Conservation (phyloP, 2,797 vertebrate species). For the Molossus molossus region DNA sequence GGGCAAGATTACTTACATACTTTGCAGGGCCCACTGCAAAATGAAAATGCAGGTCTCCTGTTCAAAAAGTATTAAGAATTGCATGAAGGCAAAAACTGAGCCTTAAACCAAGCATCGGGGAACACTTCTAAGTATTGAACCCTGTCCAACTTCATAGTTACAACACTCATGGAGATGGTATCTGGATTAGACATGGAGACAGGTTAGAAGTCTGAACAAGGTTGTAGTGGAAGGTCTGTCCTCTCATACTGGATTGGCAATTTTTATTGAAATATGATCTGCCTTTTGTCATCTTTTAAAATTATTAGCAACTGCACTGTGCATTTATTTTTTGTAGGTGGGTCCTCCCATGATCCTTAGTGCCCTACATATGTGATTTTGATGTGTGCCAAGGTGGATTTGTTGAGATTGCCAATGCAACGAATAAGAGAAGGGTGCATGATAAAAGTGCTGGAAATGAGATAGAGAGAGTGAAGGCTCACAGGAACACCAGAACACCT, state of each 20-base stretch:
- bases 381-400: background rate
- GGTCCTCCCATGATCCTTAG: background rate
- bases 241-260: background rate
- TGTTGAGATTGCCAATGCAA: background rate
- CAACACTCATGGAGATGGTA: background rate
- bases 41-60: background rate
- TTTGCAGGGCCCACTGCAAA: background rate
- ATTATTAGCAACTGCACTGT: background rate
- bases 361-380: background rate
- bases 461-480: background rate
- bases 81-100: background rate
- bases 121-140: background rate
- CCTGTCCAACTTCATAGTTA: background rate
- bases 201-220: background rate
- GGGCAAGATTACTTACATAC: background rate
- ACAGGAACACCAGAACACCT: background rate
- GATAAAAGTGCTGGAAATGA: background rate
- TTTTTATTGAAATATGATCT: constrained; percentile 32
- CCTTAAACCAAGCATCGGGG: background rate
- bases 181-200: background rate
- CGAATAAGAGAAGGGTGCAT: background rate
- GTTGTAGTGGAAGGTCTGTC: background rate
- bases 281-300: background rate
- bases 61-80: constrained; percentile 38
- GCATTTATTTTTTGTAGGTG: background rate